Percentiles rank a stretch among this genome's conserved stretches.
phyloP scores from a whole-genome alignment of 2,797 vertebrate genomes.

The Rhincodon typus region DNA sequence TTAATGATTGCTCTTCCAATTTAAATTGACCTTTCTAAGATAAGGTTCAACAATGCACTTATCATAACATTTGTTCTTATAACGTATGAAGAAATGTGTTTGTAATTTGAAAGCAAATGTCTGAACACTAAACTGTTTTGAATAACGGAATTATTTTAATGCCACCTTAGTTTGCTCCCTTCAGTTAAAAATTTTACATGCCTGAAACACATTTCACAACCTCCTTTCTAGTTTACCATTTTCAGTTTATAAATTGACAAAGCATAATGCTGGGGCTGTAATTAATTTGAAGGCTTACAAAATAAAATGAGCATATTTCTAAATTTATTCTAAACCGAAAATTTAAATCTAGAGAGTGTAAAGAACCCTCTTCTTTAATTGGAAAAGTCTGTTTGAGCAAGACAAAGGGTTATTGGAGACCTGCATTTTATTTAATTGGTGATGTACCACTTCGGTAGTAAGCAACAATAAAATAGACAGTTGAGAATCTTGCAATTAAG shows the following conservation, averaged over 20 bases:
- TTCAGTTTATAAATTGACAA: not conserved
- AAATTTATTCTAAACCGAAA: not conserved
- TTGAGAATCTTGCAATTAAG: conserved; percentile 27
- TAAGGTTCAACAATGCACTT: not conserved
- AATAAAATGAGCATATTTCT: not conserved
- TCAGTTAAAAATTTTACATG: not conserved
- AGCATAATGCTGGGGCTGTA: not conserved
- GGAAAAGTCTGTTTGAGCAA: not conserved
- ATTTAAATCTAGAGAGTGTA: not conserved
- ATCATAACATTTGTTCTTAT: not conserved
- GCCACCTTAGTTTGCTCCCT: not conserved
- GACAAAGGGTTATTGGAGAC: conserved; percentile 13
- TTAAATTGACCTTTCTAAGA: not conserved
- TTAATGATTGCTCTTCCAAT: not conserved
- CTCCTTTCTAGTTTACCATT: not conserved
- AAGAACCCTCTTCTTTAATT: not conserved
- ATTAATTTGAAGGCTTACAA: conserved; percentile 17
- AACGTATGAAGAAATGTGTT: not conserved
- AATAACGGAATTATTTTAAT: conserved; percentile 11
- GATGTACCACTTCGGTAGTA: conserved; percentile 7
- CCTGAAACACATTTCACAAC: not conserved
- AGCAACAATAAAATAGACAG: conserved; percentile 29
- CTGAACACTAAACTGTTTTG: not conserved
- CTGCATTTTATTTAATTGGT: conserved; percentile 7
- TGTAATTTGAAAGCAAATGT: not conserved